Conservation (phyloP, 2,113 vertebrate genomes). For the Cyanocitta stelleri region DNA sequence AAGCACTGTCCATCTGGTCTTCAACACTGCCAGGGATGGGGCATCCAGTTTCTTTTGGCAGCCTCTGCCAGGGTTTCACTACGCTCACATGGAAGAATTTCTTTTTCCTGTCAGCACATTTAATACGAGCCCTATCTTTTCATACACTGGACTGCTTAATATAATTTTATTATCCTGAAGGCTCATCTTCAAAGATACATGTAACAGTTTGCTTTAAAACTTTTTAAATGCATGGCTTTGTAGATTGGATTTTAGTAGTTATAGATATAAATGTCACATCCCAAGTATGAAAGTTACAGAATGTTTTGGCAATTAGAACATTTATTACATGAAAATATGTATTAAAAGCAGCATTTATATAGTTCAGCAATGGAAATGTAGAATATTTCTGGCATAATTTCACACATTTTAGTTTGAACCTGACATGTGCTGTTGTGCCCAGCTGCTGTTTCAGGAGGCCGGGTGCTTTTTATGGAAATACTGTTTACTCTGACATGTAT, state of each 20-base stretch:
- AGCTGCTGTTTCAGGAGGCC: neutral
- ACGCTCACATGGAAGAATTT: neutral
- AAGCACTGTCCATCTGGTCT: neutral
- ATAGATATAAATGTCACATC: conserved; percentile 3
- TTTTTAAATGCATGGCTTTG: neutral
- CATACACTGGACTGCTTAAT: neutral
- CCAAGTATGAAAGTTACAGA: conserved; percentile 21
- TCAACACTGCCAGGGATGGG: neutral
- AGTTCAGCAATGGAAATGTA: neutral
- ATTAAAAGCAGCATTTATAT: neutral
- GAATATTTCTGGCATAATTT: neutral
- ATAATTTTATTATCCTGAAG: neutral
- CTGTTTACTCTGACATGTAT: neutral
- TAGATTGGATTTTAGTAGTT: conserved; percentile 5
- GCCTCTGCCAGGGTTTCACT: neutral
- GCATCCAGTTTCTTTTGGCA: neutral
- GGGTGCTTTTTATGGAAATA: neutral
- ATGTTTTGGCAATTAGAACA: conserved; percentile 13
- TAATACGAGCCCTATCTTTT: neutral
- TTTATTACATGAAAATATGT: neutral
- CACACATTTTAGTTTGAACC: neutral
- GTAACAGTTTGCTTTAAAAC: conserved; percentile 1
- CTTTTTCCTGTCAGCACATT: neutral
- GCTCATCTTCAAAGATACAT: neutral
- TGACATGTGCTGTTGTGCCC: neutral